Evolutionary conservation across 2,113 vertebrate species (phyloP).

Genomic region (Scolopax mira): DNA sequence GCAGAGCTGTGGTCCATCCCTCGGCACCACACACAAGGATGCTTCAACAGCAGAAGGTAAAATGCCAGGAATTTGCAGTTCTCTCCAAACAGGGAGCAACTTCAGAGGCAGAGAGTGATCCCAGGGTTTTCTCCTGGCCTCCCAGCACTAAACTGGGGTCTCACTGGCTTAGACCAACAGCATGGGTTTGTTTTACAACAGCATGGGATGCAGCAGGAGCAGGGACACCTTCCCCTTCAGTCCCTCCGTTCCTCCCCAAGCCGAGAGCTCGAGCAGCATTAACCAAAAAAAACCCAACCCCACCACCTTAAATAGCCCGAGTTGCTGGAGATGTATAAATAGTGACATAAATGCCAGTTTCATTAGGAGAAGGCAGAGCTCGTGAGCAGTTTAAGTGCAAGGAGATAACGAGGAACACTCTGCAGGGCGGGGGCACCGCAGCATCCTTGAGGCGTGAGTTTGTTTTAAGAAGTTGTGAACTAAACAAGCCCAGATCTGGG

Average conservation of each 20-base stretch:
- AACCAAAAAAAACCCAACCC: neutral
- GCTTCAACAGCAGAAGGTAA: neutral
- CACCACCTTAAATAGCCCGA: neutral
- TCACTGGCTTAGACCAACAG: neutral
- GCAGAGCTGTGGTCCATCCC: neutral
- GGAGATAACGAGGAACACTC: neutral
- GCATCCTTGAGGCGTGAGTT: neutral
- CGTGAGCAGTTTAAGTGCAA: neutral
- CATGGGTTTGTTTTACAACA: neutral
- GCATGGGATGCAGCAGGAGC: neutral
- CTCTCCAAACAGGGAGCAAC: neutral
- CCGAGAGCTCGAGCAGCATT: neutral
- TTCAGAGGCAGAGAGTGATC: neutral
- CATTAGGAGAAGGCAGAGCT: neutral
- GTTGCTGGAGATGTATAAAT: neutral
- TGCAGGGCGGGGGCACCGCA: neutral
- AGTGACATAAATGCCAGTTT: neutral
- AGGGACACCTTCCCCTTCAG: neutral
- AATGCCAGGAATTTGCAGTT: fast-evolving
- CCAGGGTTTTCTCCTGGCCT: neutral
- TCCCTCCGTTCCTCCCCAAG: neutral
- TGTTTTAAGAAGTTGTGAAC: neutral
- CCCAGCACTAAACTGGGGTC: neutral
- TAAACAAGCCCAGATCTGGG: neutral
- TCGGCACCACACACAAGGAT: neutral